Base-by-base conservation (phyloP, 2,113 vertebrate species). In the Globicephala melas region DNA sequence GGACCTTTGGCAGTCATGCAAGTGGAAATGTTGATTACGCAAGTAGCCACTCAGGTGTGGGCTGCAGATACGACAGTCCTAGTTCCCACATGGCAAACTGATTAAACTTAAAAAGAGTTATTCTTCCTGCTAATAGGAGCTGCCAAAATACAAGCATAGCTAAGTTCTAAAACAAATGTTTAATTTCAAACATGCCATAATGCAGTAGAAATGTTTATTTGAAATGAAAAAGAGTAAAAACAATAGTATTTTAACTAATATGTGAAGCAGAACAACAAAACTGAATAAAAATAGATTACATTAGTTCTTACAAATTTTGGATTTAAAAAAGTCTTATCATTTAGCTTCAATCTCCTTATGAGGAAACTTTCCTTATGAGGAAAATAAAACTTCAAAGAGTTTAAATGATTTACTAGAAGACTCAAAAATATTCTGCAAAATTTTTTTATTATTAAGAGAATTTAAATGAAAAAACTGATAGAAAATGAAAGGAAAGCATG, bases 381-480 rank as follows among this genome's bases (percentile, higher is more conserved):
- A 65, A 84, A 87, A 92, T 18, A 67, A 44, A 95, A 62, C 21
- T 90, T 73, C 31, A 13, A 50, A 85, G 38, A 58, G 18, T 76
- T 90, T 82, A 92, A 95, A 73, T 76, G 41, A 84, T 76, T 93
- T 93, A 80, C 4, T 41, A 73, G 1, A 74, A 10, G 23, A 86
- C 47, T 94, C 77, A 87, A 90, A 92, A 79, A 26, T 91, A 62
- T 62, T 87, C 9, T 62, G 13, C 36, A 94, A 96, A 96, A 4
- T 23, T 11, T 28, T 44, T 92, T 68, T 81, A 91, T 93, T 93
- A 44, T 53, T 74, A 92, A 89, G n/a, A 79, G 26, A 90, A 94
- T 84, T 88, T 91, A 93, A 97, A 80, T 65, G 71, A 92, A 58
- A 62, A 88, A 53, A 93, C 4, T 94, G 47, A 85, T 65, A 94